These are phyloP conservation scores for Grantiella picta DNA, from an alignment of 2,113 vertebrate species.

Conservation along the genomic window DNA sequence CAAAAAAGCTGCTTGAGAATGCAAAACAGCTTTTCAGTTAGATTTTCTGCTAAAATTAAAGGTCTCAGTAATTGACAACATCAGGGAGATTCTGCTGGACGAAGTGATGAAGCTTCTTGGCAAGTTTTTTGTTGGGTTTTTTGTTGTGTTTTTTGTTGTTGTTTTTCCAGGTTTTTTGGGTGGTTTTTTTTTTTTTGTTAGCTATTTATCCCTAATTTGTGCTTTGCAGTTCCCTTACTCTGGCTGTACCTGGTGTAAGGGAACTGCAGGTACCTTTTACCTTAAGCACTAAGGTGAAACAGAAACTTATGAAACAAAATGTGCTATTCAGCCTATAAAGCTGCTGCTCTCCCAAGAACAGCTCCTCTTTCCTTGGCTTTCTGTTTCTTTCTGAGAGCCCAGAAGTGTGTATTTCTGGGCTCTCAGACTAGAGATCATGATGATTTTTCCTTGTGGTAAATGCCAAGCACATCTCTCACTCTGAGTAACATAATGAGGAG, in stretches of 20 bases:
- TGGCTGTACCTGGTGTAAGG: neutral
- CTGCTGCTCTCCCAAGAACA: neutral
- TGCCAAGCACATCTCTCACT: neutral
- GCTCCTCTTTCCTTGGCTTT: neutral
- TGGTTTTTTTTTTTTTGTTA: neutral
- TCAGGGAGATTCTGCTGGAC: neutral
- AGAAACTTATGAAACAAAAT: neutral
- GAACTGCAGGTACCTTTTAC: too few relatives aligned
- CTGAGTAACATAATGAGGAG: neutral
- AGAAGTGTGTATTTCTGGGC: neutral
- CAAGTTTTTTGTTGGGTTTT: neutral
- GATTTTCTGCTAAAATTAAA: neutral
- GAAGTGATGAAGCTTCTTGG: neutral
- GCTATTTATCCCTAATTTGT: neutral
- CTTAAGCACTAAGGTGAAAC: neutral
- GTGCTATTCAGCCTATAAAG: neutral
- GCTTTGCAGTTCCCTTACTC: neutral
- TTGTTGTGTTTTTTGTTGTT: too few relatives aligned
- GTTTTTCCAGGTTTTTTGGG: too few relatives aligned
- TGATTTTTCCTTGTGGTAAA: neutral
- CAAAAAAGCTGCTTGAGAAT: neutral
- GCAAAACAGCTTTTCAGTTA: neutral
- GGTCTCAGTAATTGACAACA: neutral
- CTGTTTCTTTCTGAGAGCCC: neutral
- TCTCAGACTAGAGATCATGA: rapidly evolving